Base-by-base conservation (phyloP, 2,888 invertebrate species). In the Boloria selene region DNA sequence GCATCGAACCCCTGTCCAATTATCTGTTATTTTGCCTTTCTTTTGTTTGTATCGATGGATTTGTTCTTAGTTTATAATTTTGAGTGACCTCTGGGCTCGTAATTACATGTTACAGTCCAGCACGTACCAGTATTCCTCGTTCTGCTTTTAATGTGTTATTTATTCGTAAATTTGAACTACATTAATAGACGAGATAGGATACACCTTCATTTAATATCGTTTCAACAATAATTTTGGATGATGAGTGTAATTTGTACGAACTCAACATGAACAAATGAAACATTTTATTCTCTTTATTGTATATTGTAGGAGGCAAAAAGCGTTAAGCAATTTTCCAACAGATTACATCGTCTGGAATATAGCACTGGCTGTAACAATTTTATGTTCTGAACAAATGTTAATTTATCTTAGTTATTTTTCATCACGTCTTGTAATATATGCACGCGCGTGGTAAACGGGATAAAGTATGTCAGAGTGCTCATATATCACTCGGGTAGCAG, bases 171-270 rank as follows among this genome's bases (percentile, higher is more conserved):
- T 88, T 79, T 85, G 83, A 83, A 86, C 86, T 85, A 88, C 83
- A 90, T 90, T 91, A 91, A 91, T 90, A 91, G 88, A 85, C 79
- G 79, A 73, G 62, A 71, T 74, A 77, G 83, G 86, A 82, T 86
- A 84, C 86, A 87, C 90, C 90, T 86, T 88, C 90, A 90, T 91
- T 91, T 91, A 90, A 89, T 91, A 88, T 87, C 80, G 87, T 86
- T 87, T 87, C 84, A 79, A 80, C 77, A 80, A 80, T 79, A 84
- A 85, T 86, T 89, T 86, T 81, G 82, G 84, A 84, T 85, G 85
- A 88, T 87, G 82, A 77, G 77, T 85, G 86, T 87, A 86, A 89
- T 89, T 88, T 87, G 80, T 83, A 75, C 71, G 77, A 77, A 52
- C 38, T 53, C 55, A 65, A 76, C 68, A 70, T 70, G 72, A 64